phyloP scores from a whole-genome alignment of 2,888 invertebrate genomes.

The Pharmacophagus antenor region DNA sequence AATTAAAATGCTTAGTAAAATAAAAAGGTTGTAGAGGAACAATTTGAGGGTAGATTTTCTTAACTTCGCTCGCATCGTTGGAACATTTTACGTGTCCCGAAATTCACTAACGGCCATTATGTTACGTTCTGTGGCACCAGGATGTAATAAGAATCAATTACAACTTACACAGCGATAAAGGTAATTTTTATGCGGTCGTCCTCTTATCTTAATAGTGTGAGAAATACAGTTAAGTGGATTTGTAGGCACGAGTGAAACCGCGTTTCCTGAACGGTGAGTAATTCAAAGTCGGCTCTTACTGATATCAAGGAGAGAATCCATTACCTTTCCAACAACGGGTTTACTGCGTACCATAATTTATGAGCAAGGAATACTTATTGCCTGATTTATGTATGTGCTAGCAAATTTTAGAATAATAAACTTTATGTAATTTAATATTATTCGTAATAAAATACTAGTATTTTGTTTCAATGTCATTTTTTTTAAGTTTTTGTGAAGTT shows the following conservation, averaged over 20 bases:
- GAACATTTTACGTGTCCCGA: constrained; percentile 22
- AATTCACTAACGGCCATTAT: constrained; percentile 27
- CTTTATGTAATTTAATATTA: not conserved
- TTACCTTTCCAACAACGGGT: constrained; percentile 67
- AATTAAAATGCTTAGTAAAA: not conserved
- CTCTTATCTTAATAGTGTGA: constrained; percentile 69
- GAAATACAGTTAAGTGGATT: constrained; percentile 69
- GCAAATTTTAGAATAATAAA: not conserved
- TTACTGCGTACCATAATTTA: constrained; percentile 70
- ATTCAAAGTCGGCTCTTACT: constrained; percentile 71
- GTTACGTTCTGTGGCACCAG: constrained; percentile 34
- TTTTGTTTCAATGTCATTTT: too few species aligned
- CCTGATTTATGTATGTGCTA: constrained; percentile 57
- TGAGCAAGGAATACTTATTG: constrained; percentile 66
- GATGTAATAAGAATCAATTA: constrained; percentile 69
- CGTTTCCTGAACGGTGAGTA: constrained; percentile 71
- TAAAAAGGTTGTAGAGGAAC: not conserved
- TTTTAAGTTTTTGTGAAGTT: too few species aligned
- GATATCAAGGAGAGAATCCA: constrained; percentile 76
- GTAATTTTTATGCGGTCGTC: constrained; percentile 57
- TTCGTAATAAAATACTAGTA: too few species aligned
- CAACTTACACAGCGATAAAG: constrained; percentile 49
- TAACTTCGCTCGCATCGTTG: constrained; percentile 13
- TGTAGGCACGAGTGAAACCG: constrained; percentile 63
- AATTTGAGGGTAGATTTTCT: constrained; percentile 6